Conservation (phyloP, 2,113 vertebrate genomes). For the Leptosomus discolor region DNA sequence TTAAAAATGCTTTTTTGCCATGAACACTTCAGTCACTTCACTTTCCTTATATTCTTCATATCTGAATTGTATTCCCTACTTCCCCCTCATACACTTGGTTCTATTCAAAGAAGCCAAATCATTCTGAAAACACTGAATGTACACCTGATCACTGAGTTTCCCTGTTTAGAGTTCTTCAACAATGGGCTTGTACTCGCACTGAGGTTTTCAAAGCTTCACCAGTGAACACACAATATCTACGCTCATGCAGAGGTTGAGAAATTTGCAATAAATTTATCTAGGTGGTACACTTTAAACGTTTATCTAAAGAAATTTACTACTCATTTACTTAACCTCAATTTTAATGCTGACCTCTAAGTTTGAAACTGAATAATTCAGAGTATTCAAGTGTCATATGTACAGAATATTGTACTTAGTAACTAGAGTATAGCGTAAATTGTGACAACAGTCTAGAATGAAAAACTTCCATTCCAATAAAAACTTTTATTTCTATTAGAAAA, state of each 20-base stretch:
- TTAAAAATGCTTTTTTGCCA: constrained; percentile 35
- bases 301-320: background rate
- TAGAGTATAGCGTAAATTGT: background rate
- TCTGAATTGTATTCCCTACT: background rate
- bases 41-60: background rate
- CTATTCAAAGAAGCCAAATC: background rate
- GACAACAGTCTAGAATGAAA: background rate
- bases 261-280: background rate
- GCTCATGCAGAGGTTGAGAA: background rate
- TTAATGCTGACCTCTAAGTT: background rate
- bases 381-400: background rate
- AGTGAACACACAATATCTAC: background rate
- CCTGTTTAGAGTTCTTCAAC: background rate
- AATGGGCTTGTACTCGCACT: background rate
- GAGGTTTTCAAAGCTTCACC: background rate
- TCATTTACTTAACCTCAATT: background rate
- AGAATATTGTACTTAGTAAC: background rate
- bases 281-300: background rate
- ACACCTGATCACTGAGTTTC: background rate
- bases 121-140: background rate
- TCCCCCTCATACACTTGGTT: background rate
- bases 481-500: background rate
- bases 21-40: background rate
- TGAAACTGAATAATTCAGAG: background rate
- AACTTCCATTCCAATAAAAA: background rate